Base-by-base conservation (phyloP, 1,140 invertebrate species). In the Drosophila ficusphila region DNA sequence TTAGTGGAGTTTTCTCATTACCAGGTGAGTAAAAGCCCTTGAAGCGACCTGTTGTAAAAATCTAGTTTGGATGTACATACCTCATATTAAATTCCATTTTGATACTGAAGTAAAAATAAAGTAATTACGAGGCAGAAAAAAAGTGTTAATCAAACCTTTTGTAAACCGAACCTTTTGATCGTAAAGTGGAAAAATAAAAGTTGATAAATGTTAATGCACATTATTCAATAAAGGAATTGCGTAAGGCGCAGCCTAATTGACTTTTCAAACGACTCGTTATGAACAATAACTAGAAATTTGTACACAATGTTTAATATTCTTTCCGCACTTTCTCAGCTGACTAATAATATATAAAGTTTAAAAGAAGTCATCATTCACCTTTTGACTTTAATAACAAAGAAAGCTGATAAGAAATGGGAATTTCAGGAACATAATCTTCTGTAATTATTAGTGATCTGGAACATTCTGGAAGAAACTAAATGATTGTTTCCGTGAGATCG, bases 21-120 rank as follows among this genome's bases (percentile, higher is more conserved):
- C 88, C 88, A 62, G 88, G 88, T 90, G 31, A 90, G 88, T 90
- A 39, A n/a, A 23, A 44, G 12, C 12, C 6, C 3, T 14, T 12
- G 16, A 79, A 47, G 38, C 46, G 38, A 21, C 7, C 21, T 8
- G 11, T 7, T 42, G n/a, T 12, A 12, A 41, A 41, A 14, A 29
- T 29, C 27, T 2, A 46, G 48, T 39, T 44, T 47, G 0, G 33
- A 16, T 36, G 16, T 23, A n/a, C 21, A 29, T n/a, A n/a, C 21
- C 29, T n/a, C 7, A 33, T 41, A 38, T n/a, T n/a, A 16, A 21
- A 36, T 41, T 33, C 1, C 33, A 27, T 33, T 9, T 31, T 8
- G n/a, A 31, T 11, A n/a, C 9, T 29, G 2, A 29, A 29, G 27
- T 7, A 9, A 29, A 29, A 29, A 31, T 11, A 31, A 31, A 4